Evolutionary conservation across 2,888 invertebrate genomes (phyloP).

Genomic region (Scelioninae gen. 1): DNA sequence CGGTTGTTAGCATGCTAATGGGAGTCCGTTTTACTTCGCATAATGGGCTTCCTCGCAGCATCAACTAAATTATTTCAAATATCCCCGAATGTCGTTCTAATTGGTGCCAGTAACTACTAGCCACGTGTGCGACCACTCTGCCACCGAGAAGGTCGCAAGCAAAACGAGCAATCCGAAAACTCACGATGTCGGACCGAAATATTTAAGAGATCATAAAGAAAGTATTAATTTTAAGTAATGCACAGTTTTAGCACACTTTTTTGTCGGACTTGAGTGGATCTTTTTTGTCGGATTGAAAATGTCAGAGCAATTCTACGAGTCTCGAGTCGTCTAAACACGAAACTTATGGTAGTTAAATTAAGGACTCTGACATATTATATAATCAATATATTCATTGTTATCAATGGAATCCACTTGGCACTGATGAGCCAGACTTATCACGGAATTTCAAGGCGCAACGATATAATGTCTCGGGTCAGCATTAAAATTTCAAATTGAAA

Average conservation of each 20-base stretch:
- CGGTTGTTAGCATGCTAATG: conserved; percentile 84
- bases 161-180: conserved; percentile 21
- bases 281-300: conserved; percentile 34
- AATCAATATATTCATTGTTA: conserved; percentile 59
- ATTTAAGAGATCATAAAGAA: conserved; percentile 50
- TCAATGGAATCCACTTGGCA: conserved; percentile 55
- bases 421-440: conserved; percentile 57
- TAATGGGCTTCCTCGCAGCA: conserved; percentile 70
- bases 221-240: conserved; percentile 57
- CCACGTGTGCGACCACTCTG: conserved; percentile 60
- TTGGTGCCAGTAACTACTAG: conserved; percentile 60
- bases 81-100: conserved; percentile 75
- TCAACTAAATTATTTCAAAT: conserved; percentile 80
- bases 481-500: conserved; percentile 55
- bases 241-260: conserved; percentile 42
- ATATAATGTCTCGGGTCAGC: conserved; percentile 20
- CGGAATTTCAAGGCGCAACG: conserved; percentile 44
- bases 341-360: conserved; percentile 57
- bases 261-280: neutral
- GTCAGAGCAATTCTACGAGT: conserved; percentile 48
- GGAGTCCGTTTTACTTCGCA: conserved; percentile 72
- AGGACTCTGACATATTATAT: conserved; percentile 55
- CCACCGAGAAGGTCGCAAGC: conserved; percentile 43
- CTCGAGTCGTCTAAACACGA: conserved; percentile 42
- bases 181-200: conserved; percentile 9